Percentiles rank a stretch among this genome's conserved stretches.
Conservation (phyloP, 2,113 vertebrate species). For the Elephas maximus region DNA sequence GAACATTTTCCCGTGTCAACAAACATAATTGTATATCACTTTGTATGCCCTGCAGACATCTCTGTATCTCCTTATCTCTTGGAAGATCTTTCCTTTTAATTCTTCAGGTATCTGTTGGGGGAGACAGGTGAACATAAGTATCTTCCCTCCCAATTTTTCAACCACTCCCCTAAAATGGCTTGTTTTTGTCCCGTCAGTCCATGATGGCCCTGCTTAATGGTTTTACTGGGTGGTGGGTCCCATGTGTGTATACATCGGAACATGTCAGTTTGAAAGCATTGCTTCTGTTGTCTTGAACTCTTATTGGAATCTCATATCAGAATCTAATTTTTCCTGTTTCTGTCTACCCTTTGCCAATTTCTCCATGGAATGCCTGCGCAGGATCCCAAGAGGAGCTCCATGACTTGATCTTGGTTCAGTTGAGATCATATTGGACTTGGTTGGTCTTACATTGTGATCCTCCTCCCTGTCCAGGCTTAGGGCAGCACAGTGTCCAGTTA, state of each 20-base stretch:
- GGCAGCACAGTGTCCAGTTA: neutral
- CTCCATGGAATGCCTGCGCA: neutral
- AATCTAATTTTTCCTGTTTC: slow-evolving; percentile 33
- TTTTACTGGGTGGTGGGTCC: neutral
- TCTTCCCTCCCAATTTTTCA: neutral
- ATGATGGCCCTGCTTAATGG: neutral
- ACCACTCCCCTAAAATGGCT: neutral
- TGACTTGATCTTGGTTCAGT: neutral
- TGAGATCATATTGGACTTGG: neutral
- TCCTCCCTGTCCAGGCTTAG: neutral
- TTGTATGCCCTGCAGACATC: neutral
- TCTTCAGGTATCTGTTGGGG: neutral
- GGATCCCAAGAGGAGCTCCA: neutral
- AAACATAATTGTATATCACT: neutral
- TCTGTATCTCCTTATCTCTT: neutral
- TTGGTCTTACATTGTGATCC: neutral
- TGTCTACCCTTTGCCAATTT: neutral
- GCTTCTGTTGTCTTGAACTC: slow-evolving; percentile 26
- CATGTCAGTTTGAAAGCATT: neutral
- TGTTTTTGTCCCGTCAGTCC: neutral
- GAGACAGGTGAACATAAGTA: neutral
- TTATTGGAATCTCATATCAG: neutral
- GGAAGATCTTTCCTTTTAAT: neutral
- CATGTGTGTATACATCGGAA: neutral
- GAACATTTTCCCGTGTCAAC: neutral